Percentiles rank a stretch among this genome's conserved stretches.
These are phyloP conservation scores for Mastigias papua DNA, from an alignment of 30 jellyfish, hydroid and myxozoan genomes.

Conservation along the genomic window DNA sequence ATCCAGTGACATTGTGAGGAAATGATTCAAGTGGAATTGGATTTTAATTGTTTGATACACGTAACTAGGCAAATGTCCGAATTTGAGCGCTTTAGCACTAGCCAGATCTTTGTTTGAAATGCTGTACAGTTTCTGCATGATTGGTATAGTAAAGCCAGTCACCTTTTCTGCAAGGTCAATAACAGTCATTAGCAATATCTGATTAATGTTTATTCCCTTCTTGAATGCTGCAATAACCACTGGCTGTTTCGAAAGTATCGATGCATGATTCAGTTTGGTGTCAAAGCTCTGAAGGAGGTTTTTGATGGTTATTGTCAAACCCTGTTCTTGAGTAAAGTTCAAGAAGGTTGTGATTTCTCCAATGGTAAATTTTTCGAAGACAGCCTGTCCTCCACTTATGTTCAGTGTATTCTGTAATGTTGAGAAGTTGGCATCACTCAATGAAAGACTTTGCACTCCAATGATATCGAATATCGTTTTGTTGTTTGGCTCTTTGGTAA, in stretches of 20 bases:
- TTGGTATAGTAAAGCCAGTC: slow-evolving; percentile 24
- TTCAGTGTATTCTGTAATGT: background rate
- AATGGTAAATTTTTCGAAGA: slow-evolving; percentile 4
- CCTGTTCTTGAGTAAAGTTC: background rate
- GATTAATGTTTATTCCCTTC: background rate
- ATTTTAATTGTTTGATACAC: slow-evolving; percentile 19
- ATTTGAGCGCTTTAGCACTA: slow-evolving; percentile 2
- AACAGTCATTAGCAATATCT: background rate
- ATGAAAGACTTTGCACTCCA: background rate
- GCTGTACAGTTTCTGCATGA: slow-evolving; percentile 10
- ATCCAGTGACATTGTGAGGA: slow-evolving; percentile 37
- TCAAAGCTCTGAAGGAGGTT: background rate
- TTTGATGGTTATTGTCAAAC: background rate
- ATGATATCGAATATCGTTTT: background rate
- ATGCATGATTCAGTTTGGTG: background rate
- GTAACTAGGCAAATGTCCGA: slow-evolving; percentile 1
- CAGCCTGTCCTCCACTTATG: background rate
- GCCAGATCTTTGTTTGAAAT: slow-evolving; percentile 6
- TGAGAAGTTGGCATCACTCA: background rate
- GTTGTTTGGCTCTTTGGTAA: background rate
- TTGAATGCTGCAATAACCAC: background rate
- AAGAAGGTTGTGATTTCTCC: background rate
- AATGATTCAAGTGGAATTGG: slow-evolving; percentile 1
- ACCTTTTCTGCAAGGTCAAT: background rate
- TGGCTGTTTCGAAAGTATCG: background rate